Base-by-base conservation (phyloP, 2,797 vertebrate genomes). In the Leptatherina wallacei region DNA sequence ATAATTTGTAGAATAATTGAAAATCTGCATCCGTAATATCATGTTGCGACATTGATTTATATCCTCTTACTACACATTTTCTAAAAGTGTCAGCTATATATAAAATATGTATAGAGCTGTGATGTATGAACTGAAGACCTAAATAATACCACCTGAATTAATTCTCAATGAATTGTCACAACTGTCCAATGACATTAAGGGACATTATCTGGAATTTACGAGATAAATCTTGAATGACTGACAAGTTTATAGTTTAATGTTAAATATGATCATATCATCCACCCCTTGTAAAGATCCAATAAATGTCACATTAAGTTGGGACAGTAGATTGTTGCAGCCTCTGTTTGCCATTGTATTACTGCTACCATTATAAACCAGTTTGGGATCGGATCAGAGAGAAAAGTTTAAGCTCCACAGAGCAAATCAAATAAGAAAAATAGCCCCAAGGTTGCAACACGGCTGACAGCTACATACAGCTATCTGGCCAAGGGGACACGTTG, bases 401-500 rank as follows among this genome's bases (percentile, higher is more conserved):
- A 77, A 20, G 29, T 80, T 73, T 10, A 40, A 61, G 52, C 51
- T n/a, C 8, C 59, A 61, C 56, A n/a, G 13, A 30, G 36, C 18
- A 74, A 59, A 27, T 71, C 16, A 75, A 78, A 69, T 56, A 27
- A 49, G 10, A 3, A 67, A 75, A 66, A 61, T 16, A 62, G 64
- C 70, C 44, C 74, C 35, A 29, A 80, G 55, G 82, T 61, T 78
- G 24, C 36, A 30, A 60, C 57, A 55, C 49, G 12, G 58, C 79
- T 85, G 67, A 67, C 65, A 78, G 73, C 71, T 61, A 77, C 80
- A 83, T 75, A 51, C 74, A 82, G 66, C 57, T 61, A 58, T 80
- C 71, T 54, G 72, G 44, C 71, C 69, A 18, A 24, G 47, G 69
- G 65, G 74, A 79, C 61, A 61, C 14, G 68, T 80, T 59, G 4